Evolutionary conservation across 2,113 vertebrate genomes (phyloP).

Genomic region (Callipepla squamata): DNA sequence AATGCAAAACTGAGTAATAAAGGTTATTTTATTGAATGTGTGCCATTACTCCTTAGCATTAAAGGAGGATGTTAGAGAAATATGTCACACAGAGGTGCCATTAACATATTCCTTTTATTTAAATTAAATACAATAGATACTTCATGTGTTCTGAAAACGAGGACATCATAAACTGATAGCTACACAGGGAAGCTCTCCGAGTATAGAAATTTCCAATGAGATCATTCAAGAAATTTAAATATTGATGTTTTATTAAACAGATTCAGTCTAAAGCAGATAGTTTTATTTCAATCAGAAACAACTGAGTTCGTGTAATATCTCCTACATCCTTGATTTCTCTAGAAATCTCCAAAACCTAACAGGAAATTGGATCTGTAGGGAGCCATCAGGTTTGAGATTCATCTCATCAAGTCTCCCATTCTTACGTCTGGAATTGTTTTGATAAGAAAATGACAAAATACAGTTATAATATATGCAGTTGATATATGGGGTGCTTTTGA

Average conservation of each 20-base stretch:
- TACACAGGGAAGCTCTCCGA: neutral
- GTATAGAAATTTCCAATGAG: neutral
- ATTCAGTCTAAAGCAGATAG: neutral
- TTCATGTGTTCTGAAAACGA: conserved; percentile 44
- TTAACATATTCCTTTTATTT: conserved; percentile 67
- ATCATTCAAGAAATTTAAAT: neutral
- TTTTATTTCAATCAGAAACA: neutral
- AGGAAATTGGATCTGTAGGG: neutral
- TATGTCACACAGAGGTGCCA: conserved; percentile 60
- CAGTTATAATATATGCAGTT: neutral
- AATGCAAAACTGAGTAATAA: conserved; percentile 39
- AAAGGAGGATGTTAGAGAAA: conserved; percentile 54
- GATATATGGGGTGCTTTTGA: neutral
- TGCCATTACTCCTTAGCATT: conserved; percentile 33
- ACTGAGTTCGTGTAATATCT: neutral
- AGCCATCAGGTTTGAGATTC: neutral
- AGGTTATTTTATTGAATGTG: conserved; percentile 7
- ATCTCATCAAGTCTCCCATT: neutral
- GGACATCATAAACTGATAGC: neutral
- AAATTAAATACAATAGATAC: conserved; percentile 68
- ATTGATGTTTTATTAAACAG: neutral
- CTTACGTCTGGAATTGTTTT: conserved; percentile 3
- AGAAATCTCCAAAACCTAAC: neutral
- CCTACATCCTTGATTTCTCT: neutral
- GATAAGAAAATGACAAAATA: neutral